phyloP scores from a whole-genome alignment of 2,888 invertebrate genomes.

The Drosophila planitibia region DNA sequence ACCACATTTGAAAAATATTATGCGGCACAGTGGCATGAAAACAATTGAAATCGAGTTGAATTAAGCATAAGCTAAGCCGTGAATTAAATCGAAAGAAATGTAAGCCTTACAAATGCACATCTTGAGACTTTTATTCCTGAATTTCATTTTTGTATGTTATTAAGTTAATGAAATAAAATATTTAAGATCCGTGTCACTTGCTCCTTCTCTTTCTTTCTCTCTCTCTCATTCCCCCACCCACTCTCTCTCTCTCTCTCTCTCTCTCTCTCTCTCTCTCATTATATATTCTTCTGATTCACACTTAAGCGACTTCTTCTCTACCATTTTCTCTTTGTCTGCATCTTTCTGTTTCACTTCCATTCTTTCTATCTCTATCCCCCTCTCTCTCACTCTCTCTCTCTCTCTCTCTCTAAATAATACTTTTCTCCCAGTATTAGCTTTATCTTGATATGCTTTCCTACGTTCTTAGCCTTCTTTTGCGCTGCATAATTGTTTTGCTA shows the following conservation, averaged over 20 bases:
- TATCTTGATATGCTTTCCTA: not conserved
- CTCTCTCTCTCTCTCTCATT: not conserved
- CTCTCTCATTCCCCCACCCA: not conserved
- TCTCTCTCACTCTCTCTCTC: not conserved
- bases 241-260: not conserved
- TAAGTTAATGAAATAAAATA: not conserved
- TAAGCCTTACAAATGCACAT: not conserved
- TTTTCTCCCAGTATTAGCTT: not conserved
- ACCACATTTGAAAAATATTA: conserved; percentile 63
- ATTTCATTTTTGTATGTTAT: not conserved
- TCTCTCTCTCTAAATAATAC: not conserved
- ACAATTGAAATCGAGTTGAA: not conserved
- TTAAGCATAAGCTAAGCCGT: not conserved
- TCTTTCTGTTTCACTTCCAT: not conserved
- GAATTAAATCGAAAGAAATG: not conserved
- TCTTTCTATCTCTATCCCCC: not conserved
- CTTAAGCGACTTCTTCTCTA: not conserved
- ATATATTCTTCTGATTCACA: not conserved
- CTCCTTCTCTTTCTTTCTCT: not conserved
- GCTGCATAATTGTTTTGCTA: not conserved
- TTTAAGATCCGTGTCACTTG: not conserved
- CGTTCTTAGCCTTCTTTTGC: not conserved
- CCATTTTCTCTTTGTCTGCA: not conserved
- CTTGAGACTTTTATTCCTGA: not conserved
- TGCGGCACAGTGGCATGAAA: conserved; percentile 40